These are phyloP conservation scores for Trichonephila clavata DNA, from an alignment of 1,140 invertebrate genomes.

Conservation along the genomic window DNA sequence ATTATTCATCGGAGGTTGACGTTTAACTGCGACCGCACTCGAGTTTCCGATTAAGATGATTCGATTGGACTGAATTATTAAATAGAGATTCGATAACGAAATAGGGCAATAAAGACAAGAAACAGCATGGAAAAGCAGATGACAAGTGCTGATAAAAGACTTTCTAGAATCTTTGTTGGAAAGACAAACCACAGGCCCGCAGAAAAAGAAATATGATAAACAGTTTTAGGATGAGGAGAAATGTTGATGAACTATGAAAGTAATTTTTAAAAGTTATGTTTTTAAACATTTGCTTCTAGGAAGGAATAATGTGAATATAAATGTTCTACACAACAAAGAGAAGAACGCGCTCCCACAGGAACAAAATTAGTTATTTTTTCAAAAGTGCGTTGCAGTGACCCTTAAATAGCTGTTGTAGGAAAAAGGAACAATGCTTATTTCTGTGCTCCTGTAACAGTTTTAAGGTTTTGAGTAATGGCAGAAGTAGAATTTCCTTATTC, in stretches of 20 bases:
- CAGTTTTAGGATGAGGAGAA: background rate
- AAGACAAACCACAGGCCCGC: background rate
- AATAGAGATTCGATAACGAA: background rate
- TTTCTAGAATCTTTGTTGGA: background rate
- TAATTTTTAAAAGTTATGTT: background rate
- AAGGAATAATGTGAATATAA: background rate
- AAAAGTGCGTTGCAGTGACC: background rate
- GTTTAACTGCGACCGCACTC: background rate
- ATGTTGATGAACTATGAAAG: background rate
- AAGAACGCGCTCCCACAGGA: background rate
- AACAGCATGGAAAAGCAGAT: slow-evolving; percentile 6
- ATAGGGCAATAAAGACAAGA: background rate
- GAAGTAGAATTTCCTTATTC: background rate
- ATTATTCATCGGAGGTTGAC: background rate
- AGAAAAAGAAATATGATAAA: background rate
- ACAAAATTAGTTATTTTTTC: background rate
- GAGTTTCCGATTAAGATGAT: background rate
- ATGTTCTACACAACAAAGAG: background rate
- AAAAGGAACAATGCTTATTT: background rate
- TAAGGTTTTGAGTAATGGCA: background rate
- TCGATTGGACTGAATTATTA: background rate
- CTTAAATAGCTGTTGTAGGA: background rate
- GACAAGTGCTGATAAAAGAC: background rate
- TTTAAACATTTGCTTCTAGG: background rate
- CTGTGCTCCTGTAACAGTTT: background rate